phyloP scores from a whole-genome alignment of 2,797 vertebrate species.

The Mus spretus region DNA sequence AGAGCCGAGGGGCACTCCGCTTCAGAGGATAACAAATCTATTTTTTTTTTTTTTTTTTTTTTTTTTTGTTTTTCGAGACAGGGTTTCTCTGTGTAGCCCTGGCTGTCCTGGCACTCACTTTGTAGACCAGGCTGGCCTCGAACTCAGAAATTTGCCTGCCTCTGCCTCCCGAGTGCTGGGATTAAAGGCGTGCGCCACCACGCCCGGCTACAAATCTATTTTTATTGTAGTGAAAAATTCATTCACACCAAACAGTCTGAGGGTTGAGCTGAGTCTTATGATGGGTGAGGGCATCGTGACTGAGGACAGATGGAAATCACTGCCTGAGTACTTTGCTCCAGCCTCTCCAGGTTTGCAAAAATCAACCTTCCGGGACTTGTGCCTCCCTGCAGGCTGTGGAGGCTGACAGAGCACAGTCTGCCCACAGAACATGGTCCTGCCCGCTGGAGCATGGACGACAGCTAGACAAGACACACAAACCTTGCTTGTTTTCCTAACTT shows the following conservation, averaged over 20 bases:
- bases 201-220: constrained; percentile 78
- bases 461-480: background rate
- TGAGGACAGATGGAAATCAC: constrained; percentile 42
- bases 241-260: constrained; percentile 78
- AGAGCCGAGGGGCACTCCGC: background rate
- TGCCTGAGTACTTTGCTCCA: constrained; percentile 41
- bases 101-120: too few relatives aligned
- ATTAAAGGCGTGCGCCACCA: too few relatives aligned
- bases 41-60: too few relatives aligned
- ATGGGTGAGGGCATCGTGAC: background rate
- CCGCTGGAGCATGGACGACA: background rate
- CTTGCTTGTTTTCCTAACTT: background rate
- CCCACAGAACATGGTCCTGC: background rate
- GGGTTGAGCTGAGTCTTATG: constrained; percentile 49
- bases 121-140: too few relatives aligned
- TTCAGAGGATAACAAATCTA: constrained; percentile 72
- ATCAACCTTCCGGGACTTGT: background rate
- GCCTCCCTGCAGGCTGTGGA: background rate
- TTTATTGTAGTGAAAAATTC: constrained; percentile 79
- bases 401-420: background rate
- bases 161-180: too few relatives aligned
- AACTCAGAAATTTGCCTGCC: too few relatives aligned
- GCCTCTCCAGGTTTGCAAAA: background rate
- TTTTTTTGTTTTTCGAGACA: too few relatives aligned
- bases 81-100: too few relatives aligned